These are phyloP conservation scores for Cheilosia impressa DNA, from an alignment of 2,888 invertebrate species.

Conservation along the genomic window DNA sequence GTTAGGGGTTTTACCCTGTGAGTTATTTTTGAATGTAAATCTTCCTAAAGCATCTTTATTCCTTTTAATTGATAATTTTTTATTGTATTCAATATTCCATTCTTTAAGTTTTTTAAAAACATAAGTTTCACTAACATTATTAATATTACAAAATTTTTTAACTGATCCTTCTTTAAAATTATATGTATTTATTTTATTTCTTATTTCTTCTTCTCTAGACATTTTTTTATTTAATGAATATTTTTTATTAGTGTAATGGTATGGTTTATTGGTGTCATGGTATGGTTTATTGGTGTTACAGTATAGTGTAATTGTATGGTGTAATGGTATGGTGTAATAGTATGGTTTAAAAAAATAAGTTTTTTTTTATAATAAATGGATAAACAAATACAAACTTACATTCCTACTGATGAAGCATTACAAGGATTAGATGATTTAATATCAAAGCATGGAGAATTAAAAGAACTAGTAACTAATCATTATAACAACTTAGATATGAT, in stretches of 20 bases:
- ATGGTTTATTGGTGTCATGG: too few relatives aligned
- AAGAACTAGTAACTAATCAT: too few relatives aligned
- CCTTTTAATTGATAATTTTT: neutral
- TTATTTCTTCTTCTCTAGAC: neutral
- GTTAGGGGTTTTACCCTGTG: neutral
- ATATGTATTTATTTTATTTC: neutral
- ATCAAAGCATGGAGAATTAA: too few relatives aligned
- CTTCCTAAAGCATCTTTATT: constrained; percentile 8
- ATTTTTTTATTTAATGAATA: neutral
- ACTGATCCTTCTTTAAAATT: neutral
- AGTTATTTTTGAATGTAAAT: constrained; percentile 16
- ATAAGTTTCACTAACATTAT: constrained; percentile 5
- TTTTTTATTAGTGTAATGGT: neutral
- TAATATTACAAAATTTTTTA: neutral
- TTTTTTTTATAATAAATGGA: too few relatives aligned
- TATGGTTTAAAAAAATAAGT: too few relatives aligned
- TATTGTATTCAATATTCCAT: constrained; percentile 1
- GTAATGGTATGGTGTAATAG: too few relatives aligned
- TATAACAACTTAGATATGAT: too few relatives aligned
- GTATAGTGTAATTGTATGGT: too few relatives aligned
- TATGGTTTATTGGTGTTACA: too few relatives aligned
- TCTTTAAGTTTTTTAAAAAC: constrained; percentile 3
- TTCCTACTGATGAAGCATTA: too few relatives aligned
- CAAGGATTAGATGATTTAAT: too few relatives aligned
- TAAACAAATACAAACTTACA: too few relatives aligned